Evolutionary conservation across 2,797 vertebrate genomes (phyloP).

Genomic region (Clarias platycephalus): DNA sequence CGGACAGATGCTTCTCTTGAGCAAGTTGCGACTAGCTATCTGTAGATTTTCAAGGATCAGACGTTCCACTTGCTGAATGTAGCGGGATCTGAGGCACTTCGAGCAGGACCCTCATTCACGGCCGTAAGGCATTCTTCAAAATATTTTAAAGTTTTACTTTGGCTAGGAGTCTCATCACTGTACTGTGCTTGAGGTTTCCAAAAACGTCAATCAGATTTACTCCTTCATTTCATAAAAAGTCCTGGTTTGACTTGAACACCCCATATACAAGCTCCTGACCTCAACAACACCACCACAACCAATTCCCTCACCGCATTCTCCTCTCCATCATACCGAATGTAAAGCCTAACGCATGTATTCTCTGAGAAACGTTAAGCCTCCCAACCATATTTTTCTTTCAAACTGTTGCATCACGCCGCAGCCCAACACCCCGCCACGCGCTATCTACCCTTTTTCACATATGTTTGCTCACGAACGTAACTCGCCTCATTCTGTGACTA

Average conservation of each 20-base stretch:
- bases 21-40: no score
- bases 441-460: not conserved
- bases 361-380: not conserved
- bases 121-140: no score
- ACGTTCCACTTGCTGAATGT: no score
- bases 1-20: no score
- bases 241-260: not conserved
- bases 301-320: not conserved
- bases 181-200: no score
- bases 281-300: not conserved
- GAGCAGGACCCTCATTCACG: no score
- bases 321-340: not conserved
- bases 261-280: not conserved
- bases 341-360: not conserved
- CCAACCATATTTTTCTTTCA: not conserved
- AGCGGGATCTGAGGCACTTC: no score
- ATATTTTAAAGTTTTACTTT: no score
- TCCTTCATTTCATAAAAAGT: no score
- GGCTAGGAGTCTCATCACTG: no score
- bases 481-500: not conserved
- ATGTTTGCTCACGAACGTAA: not conserved
- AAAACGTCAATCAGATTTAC: no score
- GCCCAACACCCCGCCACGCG: not conserved
- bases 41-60: no score
- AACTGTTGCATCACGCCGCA: not conserved